A percentile compares a stretch with the other conserved stretches of the same genome.
phyloP scores from a whole-genome alignment of 2,888 invertebrate genomes.

The Drosophila limbata region DNA sequence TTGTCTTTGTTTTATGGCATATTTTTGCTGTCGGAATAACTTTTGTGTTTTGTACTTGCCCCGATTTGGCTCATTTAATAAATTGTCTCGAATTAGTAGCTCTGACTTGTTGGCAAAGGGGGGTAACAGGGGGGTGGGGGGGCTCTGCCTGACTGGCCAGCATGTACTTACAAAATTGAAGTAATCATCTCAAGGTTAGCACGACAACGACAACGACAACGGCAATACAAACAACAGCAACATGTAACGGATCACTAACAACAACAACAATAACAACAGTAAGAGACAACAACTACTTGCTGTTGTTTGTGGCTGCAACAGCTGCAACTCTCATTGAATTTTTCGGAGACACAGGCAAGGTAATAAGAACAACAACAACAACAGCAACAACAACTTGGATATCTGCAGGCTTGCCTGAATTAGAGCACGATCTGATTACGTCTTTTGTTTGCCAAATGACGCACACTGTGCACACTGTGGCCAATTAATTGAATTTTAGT shows the following conservation, averaged over 20 bases:
- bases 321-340: slow-evolving; percentile 48
- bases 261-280: slow-evolving; percentile 29
- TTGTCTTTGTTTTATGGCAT: slow-evolving; percentile 47
- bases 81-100: slow-evolving; percentile 73
- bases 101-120: slow-evolving; percentile 23
- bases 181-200: slow-evolving; percentile 82
- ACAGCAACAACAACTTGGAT: slow-evolving; percentile 25
- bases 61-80: slow-evolving; percentile 71
- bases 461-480: slow-evolving; percentile 60
- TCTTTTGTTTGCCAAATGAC: slow-evolving; percentile 68
- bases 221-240: slow-evolving; percentile 40
- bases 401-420: slow-evolving; percentile 56
- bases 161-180: slow-evolving; percentile 65
- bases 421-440: slow-evolving; percentile 74
- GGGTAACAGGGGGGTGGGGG: background rate
- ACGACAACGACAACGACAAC: slow-evolving; percentile 64
- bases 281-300: slow-evolving; percentile 28
- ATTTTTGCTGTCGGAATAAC: slow-evolving; percentile 23
- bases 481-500: slow-evolving; percentile 67
- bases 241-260: slow-evolving; percentile 77
- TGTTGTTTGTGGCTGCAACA: slow-evolving; percentile 41
- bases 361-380: slow-evolving; percentile 32
- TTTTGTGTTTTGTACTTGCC: slow-evolving; percentile 42
- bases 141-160: slow-evolving; percentile 44
- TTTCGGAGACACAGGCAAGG: slow-evolving; percentile 30